A percentile compares a stretch with the other conserved stretches of the same genome.
Evolutionary conservation across 1,140 invertebrate species (phyloP).

Genomic region (Trachymyrmex cornetzi): DNA sequence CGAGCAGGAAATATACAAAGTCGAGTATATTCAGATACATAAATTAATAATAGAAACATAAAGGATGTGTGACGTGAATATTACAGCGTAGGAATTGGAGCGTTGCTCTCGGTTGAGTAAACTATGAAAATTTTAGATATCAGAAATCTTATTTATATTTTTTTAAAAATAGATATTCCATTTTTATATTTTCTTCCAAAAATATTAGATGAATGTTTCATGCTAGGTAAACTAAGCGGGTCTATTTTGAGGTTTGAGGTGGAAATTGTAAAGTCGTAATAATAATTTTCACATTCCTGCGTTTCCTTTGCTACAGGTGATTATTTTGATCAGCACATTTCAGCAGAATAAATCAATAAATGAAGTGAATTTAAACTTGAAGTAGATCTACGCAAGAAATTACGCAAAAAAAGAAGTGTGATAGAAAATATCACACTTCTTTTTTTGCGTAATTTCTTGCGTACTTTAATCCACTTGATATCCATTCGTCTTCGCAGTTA

Average conservation of each 20-base stretch:
- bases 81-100: neutral
- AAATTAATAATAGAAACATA: neutral
- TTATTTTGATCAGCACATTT: slow-evolving; percentile 15
- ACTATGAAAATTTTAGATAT: neutral
- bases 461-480: neutral
- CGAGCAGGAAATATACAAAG: neutral
- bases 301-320: neutral
- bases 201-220: neutral
- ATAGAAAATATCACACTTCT: neutral
- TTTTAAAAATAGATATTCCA: neutral
- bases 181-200: neutral
- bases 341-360: neutral
- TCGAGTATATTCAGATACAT: neutral
- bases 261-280: neutral
- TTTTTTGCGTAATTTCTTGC: neutral
- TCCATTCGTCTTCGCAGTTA: neutral
- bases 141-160: neutral
- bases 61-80: neutral
- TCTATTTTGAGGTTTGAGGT: neutral
- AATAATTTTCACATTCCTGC: neutral
- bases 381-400: no score
- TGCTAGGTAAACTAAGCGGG: neutral
- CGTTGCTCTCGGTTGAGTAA: neutral
- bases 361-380: neutral
- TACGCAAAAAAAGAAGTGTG: no score